Percentiles rank a stretch among this genome's conserved stretches.
Conservation (phyloP, 2,797 vertebrate genomes). For the Typhlichthys subterraneus region DNA sequence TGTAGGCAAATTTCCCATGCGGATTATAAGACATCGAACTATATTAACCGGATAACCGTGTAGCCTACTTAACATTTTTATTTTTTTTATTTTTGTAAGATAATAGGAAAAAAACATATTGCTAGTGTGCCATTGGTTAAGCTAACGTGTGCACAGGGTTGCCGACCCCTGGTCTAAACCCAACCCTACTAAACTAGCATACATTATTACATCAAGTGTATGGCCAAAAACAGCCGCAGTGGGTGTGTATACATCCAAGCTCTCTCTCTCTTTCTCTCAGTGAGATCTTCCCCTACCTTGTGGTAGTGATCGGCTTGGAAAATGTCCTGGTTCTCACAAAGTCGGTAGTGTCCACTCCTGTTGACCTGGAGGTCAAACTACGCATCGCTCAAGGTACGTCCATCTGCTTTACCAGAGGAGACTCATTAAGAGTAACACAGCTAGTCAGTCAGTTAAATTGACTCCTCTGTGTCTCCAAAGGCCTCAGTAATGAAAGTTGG, state of each 20-base stretch:
- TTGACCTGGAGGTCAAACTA: conserved; percentile 96
- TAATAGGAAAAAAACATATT: no score
- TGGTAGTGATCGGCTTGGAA: conserved; percentile 97
- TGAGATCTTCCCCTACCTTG: conserved; percentile 96
- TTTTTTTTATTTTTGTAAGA: no score
- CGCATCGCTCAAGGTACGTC: conserved; percentile 92
- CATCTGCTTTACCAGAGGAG: neutral
- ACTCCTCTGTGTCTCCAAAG: conserved; percentile 61
- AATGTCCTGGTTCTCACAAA: conserved; percentile 97
- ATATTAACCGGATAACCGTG: no score
- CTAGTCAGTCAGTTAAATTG: neutral
- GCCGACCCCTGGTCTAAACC: no score
- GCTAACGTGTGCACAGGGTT: no score
- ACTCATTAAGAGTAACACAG: neutral
- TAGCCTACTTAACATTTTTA: no score
- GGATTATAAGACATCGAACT: no score
- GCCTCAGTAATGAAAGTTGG: conserved; percentile 97
- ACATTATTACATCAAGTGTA: no score
- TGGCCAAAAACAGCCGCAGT: no score
- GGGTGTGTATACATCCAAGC: neutral
- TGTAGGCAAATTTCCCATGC: no score
- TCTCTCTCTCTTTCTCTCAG: conserved; percentile 63
- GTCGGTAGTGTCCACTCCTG: conserved; percentile 95
- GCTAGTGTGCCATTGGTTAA: no score
- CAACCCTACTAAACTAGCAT: no score